Percentiles rank a stretch among this genome's conserved stretches.
Evolutionary conservation across 64 coral and sea anemone species (phyloP).

Genomic region (Trachythela sp.): DNA sequence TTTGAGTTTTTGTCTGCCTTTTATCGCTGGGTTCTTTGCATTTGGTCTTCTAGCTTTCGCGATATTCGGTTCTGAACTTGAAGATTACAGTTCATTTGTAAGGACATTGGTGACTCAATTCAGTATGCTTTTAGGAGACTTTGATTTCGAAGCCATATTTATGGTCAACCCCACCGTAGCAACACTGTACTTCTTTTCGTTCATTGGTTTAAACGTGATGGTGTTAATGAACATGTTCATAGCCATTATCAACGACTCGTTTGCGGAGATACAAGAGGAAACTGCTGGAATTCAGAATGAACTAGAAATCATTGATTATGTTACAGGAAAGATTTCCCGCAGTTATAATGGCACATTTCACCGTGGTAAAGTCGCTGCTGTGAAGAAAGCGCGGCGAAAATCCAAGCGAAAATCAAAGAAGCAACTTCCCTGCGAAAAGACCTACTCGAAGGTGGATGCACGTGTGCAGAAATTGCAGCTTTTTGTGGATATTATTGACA

Average conservation of each 20-base stretch:
- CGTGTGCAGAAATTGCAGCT: background rate
- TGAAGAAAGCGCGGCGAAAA: background rate
- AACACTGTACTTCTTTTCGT: conserved; percentile 71
- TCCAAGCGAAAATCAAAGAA: background rate
- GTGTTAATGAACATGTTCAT: conserved; percentile 94
- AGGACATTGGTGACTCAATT: conserved; percentile 58
- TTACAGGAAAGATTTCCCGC: conserved; percentile 50
- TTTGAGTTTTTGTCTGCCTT: conserved; percentile 50
- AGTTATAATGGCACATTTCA: too few relatives aligned
- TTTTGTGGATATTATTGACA: background rate
- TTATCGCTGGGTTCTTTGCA: conserved; percentile 51
- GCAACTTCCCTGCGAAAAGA: background rate
- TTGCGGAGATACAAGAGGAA: conserved; percentile 56
- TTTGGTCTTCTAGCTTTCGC: conserved; percentile 50
- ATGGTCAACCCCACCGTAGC: conserved; percentile 51
- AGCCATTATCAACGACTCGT: conserved; percentile 87
- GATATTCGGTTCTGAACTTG: conserved; percentile 45
- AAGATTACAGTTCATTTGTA: conserved; percentile 47
- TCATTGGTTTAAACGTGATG: conserved; percentile 89
- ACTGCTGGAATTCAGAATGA: conserved; percentile 63
- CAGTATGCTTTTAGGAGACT: conserved; percentile 71
- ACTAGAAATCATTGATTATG: conserved; percentile 73
- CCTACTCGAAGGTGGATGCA: background rate
- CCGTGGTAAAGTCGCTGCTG: background rate
- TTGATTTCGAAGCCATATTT: conserved; percentile 56